Conservation (phyloP, 2,797 vertebrate species). For the Brotogeris chrysoptera region DNA sequence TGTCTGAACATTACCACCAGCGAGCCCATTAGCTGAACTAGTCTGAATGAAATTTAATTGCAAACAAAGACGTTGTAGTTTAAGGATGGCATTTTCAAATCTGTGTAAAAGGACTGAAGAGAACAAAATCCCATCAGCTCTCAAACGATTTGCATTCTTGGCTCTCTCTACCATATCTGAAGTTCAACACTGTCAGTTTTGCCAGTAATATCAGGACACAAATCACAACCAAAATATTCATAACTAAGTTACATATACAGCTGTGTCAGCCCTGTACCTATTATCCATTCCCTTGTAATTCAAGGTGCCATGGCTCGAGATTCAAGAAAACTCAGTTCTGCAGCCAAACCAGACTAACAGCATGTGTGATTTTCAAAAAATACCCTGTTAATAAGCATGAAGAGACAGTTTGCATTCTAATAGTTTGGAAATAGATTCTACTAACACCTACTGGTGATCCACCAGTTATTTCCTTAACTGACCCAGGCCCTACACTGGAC, state of each 20-base stretch:
- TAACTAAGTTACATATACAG: background rate
- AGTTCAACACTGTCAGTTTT: background rate
- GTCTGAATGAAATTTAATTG: slow-evolving; percentile 10
- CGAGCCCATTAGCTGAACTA: background rate
- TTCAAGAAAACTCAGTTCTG: background rate
- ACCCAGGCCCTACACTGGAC: background rate
- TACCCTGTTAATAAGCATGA: background rate
- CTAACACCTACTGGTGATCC: background rate
- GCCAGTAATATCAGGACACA: background rate
- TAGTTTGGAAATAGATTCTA: background rate
- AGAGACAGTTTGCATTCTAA: background rate
- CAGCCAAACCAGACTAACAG: background rate
- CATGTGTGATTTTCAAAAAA: background rate
- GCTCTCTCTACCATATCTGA: background rate
- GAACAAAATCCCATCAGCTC: background rate
- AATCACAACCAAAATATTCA: background rate
- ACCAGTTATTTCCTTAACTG: background rate
- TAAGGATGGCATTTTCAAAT: slow-evolving; percentile 11
- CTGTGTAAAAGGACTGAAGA: background rate
- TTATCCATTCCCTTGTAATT: background rate
- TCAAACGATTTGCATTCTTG: slow-evolving; percentile 21
- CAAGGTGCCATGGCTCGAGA: background rate
- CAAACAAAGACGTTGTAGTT: background rate
- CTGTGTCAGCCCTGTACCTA: background rate
- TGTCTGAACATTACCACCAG: background rate